These are phyloP conservation scores for Calameuta pallipes DNA, from an alignment of 2,888 invertebrate genomes.

Conservation along the genomic window DNA sequence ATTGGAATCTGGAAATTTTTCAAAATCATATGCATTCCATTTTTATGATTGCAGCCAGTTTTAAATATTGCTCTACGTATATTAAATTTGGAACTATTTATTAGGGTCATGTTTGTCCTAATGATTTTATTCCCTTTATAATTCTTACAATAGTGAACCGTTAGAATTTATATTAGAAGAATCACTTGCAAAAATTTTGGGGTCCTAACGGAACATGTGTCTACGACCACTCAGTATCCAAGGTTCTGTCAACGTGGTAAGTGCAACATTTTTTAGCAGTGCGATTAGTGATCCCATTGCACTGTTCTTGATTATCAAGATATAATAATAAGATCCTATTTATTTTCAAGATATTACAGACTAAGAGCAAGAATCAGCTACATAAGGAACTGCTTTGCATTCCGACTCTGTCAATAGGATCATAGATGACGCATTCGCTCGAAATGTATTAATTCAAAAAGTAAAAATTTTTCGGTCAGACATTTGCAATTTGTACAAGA, in stretches of 20 bases:
- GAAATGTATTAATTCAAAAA: background rate
- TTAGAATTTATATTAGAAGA: background rate
- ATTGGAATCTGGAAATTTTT: constrained; percentile 16
- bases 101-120: background rate
- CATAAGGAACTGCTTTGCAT: too few relatives aligned
- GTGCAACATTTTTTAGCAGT: background rate
- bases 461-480: background rate
- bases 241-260: background rate
- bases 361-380: too few relatives aligned
- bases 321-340: too few relatives aligned
- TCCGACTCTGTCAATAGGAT: background rate
- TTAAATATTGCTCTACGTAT: background rate
- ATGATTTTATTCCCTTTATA: background rate
- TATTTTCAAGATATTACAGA: too few relatives aligned
- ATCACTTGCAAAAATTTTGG: background rate
- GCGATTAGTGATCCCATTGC: background rate
- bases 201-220: background rate
- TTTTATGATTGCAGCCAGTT: background rate
- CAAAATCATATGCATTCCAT: background rate
- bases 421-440: background rate
- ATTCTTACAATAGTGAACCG: background rate
- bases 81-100: background rate
- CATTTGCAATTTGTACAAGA: background rate
- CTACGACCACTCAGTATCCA: background rate
- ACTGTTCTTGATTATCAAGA: background rate